These are phyloP conservation scores for Solenopsis fugax DNA, from an alignment of 1,140 invertebrate species.

Conservation along the genomic window DNA sequence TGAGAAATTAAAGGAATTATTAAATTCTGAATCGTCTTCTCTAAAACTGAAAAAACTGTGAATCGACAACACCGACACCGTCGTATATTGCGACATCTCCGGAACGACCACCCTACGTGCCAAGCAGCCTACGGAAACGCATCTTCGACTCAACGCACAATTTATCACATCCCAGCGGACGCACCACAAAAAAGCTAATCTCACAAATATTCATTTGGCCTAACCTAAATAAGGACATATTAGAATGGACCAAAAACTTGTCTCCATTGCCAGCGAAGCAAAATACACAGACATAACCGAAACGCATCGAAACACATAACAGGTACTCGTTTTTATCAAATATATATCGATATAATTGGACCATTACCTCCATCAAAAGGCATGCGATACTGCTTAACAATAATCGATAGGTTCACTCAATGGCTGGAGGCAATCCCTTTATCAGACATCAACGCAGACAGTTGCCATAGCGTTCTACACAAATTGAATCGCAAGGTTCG, in stretches of 20 bases:
- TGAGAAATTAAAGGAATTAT: too few species aligned
- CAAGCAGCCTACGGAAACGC: background rate
- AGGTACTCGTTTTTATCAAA: background rate
- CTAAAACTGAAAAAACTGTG: background rate
- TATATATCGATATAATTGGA: background rate
- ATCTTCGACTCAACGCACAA: conserved; percentile 2
- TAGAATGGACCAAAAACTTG: background rate
- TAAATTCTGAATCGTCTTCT: background rate
- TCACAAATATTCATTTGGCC: background rate
- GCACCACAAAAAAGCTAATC: background rate
- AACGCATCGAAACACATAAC: background rate
- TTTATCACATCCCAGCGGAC: background rate
- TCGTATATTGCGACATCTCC: conserved; percentile 2
- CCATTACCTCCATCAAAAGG: too few species aligned
- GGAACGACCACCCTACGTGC: background rate
- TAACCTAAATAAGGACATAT: background rate
- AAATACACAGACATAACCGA: background rate
- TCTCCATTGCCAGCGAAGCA: background rate
- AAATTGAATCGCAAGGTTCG: too few species aligned
- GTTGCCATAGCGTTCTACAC: too few species aligned
- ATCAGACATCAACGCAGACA: too few species aligned
- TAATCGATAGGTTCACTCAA: too few species aligned
- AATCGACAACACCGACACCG: background rate
- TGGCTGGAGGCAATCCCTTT: too few species aligned
- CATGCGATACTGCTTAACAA: too few species aligned